Evolutionary conservation across 2,113 vertebrate species (phyloP).

Genomic region (Ochotona princeps): DNA sequence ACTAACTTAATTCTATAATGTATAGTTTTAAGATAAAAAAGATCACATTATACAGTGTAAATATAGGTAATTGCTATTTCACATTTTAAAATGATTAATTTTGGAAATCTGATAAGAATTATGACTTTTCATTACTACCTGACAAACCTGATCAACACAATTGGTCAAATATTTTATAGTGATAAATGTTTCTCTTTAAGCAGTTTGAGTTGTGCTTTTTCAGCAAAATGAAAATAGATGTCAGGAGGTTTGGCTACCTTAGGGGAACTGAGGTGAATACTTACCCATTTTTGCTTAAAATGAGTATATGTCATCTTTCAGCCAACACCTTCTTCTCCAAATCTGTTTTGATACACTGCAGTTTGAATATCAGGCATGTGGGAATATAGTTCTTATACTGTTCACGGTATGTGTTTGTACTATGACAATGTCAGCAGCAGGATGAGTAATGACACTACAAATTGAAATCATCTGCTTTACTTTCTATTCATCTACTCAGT

Average conservation of each 20-base stretch:
- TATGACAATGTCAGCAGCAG: conserved; percentile 55
- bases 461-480: conserved; percentile 68
- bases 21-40: background rate
- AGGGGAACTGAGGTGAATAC: conserved; percentile 61
- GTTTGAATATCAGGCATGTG: conserved; percentile 59
- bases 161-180: background rate
- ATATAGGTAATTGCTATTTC: background rate
- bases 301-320: conserved; percentile 63
- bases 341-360: conserved; percentile 34
- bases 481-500: conserved; percentile 39
- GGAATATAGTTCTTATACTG: conserved; percentile 46
- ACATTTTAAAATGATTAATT: background rate
- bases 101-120: background rate
- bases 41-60: background rate
- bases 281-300: conserved; percentile 56
- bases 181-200: background rate
- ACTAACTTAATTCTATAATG: background rate
- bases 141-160: background rate
- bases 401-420: background rate
- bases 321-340: conserved; percentile 65
- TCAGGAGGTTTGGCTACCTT: background rate
- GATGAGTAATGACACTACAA: conserved; percentile 67
- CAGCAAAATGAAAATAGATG: background rate
- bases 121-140: background rate
- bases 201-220: background rate